Evolutionary conservation across 2,113 vertebrate genomes (phyloP).

Genomic region (Diadophis punctatus): DNA sequence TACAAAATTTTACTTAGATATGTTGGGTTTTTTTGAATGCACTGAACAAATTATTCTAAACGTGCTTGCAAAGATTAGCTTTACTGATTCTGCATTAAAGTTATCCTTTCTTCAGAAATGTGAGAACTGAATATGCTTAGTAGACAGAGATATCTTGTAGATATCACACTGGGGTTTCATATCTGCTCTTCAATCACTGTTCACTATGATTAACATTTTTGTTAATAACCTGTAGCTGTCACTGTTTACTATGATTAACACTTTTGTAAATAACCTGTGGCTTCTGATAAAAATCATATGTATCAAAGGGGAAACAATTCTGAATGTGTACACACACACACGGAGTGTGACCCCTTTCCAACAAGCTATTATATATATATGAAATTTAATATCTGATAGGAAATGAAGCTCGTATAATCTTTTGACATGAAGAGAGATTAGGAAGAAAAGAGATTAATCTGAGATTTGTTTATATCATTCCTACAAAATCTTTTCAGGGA

Average conservation of each 20-base stretch:
- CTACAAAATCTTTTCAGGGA: slow-evolving; percentile 74
- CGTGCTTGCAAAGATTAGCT: background rate
- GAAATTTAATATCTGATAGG: slow-evolving; percentile 78
- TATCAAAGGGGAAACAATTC: slow-evolving; percentile 13
- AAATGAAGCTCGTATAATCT: slow-evolving; percentile 79
- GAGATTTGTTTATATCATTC: slow-evolving; percentile 77
- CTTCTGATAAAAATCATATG: slow-evolving; percentile 29
- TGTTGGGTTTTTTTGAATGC: background rate
- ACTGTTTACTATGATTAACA: background rate
- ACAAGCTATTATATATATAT: slow-evolving; percentile 11
- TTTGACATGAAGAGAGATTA: slow-evolving; percentile 78
- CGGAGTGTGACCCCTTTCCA: slow-evolving; percentile 16
- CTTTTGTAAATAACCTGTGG: background rate
- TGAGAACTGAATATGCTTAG: slow-evolving; percentile 15
- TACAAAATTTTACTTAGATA: background rate
- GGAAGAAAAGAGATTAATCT: slow-evolving; percentile 82
- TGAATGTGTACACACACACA: background rate
- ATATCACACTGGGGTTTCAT: background rate
- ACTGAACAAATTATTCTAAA: background rate
- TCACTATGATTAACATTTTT: background rate
- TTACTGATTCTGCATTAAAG: background rate
- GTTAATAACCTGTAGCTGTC: background rate
- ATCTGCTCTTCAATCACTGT: background rate
- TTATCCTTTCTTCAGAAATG: background rate
- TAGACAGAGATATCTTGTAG: background rate